Evolutionary conservation across 2,113 vertebrate species (phyloP), one percentile per base, ranked within the genome.

Genomic region (Solea senegalensis): DNA sequence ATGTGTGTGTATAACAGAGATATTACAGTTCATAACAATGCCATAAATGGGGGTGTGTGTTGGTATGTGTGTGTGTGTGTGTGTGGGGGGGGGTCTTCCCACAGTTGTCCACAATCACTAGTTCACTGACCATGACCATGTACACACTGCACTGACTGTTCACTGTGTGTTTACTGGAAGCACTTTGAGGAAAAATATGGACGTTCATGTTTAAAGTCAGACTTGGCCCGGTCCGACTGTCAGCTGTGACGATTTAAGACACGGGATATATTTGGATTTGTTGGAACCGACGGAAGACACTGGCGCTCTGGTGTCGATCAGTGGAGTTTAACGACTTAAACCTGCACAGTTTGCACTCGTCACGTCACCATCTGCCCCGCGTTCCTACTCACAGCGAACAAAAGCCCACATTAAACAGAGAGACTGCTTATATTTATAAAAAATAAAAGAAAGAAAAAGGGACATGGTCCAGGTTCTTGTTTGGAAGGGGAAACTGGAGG

Each of bases 1-100:
- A n/a, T 55, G 61, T n/a, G 60, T 44, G 49, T 77, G 63, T 34
- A 34, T 66, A 40, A 54, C 72, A 72, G 49, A 80, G 68, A 84
- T 65, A 65, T 75, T 71, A 63, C 52, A 21, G 45, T 59, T 80
- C 70, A 63, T 51, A 71, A 76, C 68, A 68, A 63, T 54, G 28
- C 28, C 14, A 39, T 59, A 45, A 75, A 59, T 27, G 41, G 4
- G 53, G 2, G 51, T 72, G 66, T 58, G 15, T 60, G 48, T 44
- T 27, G 58, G 51, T 63, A 39, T 58, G 50, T 66, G 21, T 55
- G 53, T 27, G 26, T 48, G 45, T 58, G 50, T 66, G 21, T 55
- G 53, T 27, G 26, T 48, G 45, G 11, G 21, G 21, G 11, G 45
- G 45, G 16, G 40, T 5, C 68, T 51, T 84, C 51, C 74, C 51